Evolutionary conservation across 1,140 invertebrate genomes (phyloP).

Genomic region (Lepidurus arcticus): DNA sequence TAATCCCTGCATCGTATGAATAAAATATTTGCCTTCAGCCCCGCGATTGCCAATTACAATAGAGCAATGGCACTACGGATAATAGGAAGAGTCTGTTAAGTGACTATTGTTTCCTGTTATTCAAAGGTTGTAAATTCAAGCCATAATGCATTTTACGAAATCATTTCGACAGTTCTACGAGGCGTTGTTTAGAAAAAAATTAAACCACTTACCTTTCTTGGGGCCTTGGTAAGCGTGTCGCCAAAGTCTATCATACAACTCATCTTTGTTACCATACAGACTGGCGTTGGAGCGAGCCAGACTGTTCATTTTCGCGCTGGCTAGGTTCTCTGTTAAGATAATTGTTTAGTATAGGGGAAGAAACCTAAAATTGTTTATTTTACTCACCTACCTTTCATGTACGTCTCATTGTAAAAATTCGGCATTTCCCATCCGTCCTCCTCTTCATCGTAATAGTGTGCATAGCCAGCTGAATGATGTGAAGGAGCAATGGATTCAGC

Average conservation of each 20-base stretch:
- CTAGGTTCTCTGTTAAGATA: slow-evolving; percentile 63
- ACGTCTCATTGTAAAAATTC: slow-evolving; percentile 94
- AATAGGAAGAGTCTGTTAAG: too few relatives aligned
- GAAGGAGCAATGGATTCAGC: slow-evolving; percentile 91
- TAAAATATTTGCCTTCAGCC: too few relatives aligned
- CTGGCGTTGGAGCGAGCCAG: slow-evolving; percentile 84
- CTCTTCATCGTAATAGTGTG: slow-evolving; percentile 90
- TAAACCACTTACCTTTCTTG: slow-evolving; percentile 70
- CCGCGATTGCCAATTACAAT: too few relatives aligned
- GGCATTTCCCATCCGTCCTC: slow-evolving; percentile 97
- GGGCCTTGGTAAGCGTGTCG: slow-evolving; percentile 84
- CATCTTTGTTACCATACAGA: slow-evolving; percentile 91
- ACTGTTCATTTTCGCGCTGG: slow-evolving; percentile 71
- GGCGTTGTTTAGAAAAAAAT: too few relatives aligned
- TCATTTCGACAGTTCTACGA: too few relatives aligned
- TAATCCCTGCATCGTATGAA: too few relatives aligned
- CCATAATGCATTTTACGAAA: too few relatives aligned
- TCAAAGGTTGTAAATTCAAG: too few relatives aligned
- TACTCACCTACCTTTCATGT: slow-evolving; percentile 69
- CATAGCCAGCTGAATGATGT: slow-evolving; percentile 82
- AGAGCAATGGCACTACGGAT: too few relatives aligned
- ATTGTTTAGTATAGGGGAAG: slow-evolving; percentile 26
- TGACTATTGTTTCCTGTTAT: too few relatives aligned
- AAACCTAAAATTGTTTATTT: slow-evolving; percentile 20
- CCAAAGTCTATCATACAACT: slow-evolving; percentile 90